Conservation (phyloP, 1,140 invertebrate species). For the Diprion similis region DNA sequence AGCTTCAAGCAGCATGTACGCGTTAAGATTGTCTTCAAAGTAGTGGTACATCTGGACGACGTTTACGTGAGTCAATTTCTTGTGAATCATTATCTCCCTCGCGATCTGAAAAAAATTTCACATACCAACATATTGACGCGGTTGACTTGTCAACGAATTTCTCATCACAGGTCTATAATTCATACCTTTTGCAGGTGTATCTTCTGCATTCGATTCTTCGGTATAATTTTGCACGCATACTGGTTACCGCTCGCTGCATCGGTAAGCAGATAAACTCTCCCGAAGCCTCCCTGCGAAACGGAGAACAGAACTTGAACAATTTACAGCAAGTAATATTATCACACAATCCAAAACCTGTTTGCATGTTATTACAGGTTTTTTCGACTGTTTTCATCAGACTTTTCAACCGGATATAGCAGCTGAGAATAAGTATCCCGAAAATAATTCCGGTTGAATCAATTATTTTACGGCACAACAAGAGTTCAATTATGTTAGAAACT, state of each 20-base stretch:
- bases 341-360: neutral
- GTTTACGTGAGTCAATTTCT: constrained; percentile 69
- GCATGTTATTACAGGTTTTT: neutral
- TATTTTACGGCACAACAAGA: too few species aligned
- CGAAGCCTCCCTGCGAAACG: constrained; percentile 74
- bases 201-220: constrained; percentile 73
- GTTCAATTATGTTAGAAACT: too few species aligned
- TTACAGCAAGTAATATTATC: neutral
- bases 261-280: constrained; percentile 74
- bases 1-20: constrained; percentile 78
- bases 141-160: neutral
- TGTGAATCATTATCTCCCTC: constrained; percentile 77
- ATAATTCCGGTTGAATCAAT: too few species aligned
- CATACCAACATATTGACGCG: too few species aligned
- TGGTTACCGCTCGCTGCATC: constrained; percentile 67
- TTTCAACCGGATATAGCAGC: too few species aligned
- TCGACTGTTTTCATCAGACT: too few species aligned
- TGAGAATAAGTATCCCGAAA: too few species aligned
- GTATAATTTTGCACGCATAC: constrained; percentile 78
- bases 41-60: constrained; percentile 75
- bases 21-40: constrained; percentile 77
- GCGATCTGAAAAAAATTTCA: constrained; percentile 43
- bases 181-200: constrained; percentile 73
- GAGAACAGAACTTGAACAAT: neutral
- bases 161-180: neutral